phyloP scores from a whole-genome alignment of 2,797 vertebrate genomes.

The Lithobates sylvaticus region DNA sequence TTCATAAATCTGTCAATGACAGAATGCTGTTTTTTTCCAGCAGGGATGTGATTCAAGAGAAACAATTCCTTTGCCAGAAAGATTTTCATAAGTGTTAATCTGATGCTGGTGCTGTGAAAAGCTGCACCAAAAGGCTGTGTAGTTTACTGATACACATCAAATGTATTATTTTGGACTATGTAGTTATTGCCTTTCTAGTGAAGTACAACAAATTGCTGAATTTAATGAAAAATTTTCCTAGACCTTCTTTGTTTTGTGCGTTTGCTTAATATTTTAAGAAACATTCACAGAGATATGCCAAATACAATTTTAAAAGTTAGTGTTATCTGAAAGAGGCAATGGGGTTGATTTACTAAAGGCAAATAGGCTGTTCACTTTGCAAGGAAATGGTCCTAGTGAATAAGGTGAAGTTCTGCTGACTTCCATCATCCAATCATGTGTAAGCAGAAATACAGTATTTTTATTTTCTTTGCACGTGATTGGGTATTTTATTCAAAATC shows the following conservation, averaged over 20 bases:
- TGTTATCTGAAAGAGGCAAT: conserved; percentile 16
- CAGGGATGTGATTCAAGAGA: too few relatives aligned
- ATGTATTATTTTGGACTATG: neutral
- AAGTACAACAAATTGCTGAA: neutral
- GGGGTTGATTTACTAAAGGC: too few relatives aligned
- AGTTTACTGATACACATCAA: neutral
- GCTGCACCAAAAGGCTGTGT: neutral
- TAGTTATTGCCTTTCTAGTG: neutral
- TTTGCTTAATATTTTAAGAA: conserved; percentile 24
- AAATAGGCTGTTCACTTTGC: too few relatives aligned
- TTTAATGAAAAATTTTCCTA: conserved; percentile 3
- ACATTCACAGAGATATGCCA: conserved; percentile 32
- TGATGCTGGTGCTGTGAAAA: neutral
- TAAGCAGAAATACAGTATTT: too few relatives aligned
- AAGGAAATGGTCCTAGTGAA: too few relatives aligned
- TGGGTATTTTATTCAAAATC: too few relatives aligned
- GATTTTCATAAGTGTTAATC: neutral
- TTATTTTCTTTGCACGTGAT: too few relatives aligned
- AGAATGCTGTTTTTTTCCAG: neutral
- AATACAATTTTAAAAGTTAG: conserved; percentile 24
- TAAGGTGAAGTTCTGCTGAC: too few relatives aligned
- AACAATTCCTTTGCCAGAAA: neutral
- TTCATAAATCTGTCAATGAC: neutral
- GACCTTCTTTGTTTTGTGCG: neutral
- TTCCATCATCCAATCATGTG: too few relatives aligned